Evolutionary conservation across 2,797 vertebrate genomes (phyloP), one percentile per base, ranked within the genome.

Genomic region (Myiothlypis chrysogaster): DNA sequence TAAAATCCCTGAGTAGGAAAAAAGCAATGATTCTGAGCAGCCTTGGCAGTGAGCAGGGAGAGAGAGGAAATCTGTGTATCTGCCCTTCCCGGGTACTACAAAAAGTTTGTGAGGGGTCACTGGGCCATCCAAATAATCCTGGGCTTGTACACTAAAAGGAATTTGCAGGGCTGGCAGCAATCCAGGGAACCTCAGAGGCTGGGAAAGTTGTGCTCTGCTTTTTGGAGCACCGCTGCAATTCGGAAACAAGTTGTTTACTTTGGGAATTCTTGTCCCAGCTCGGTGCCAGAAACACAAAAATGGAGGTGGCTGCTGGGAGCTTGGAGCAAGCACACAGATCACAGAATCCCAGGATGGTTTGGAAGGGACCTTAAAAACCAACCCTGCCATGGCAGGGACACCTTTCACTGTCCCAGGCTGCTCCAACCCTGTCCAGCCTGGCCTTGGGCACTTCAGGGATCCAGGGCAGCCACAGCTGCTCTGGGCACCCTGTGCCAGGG

Each of bases 161-260:
- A 96, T 95, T n/a, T 90, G 93, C 57, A 46, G 60, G 22, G 59
- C 41, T 95, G 97, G 94, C 94, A 61, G 87, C 66, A 61, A 13
- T 24, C 96, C 97, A 95, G 21, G 55, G 59, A 75, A 70, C 83
- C 91, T 95, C 82, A 95, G 95, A 93, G 20, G 53, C 95, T 96
- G 96, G 97, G 96, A 97, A 97, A 96, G 85, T 95, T 95, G 16
- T 37, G 85, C 68, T 92, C 82, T 94, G 94, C 83, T 92, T 91
- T 94, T 95, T 89, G 20, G 84, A 95, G 91, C 91, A 69, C 94
- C 4, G 23, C 92, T 91, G 87, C 80, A 91, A 73, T 93, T 96
- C 79, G 86, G 96, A 97, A 97, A 92, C 68, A 91, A 85, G 87
- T 94, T 95, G 92, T 97, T 97, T 97, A 92, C 95, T 93, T 95